Evolutionary conservation across 92 coral and sea anemone species (phyloP), one percentile per base, ranked within the genome.

Genomic region (Zoanthus sansibaricus): DNA sequence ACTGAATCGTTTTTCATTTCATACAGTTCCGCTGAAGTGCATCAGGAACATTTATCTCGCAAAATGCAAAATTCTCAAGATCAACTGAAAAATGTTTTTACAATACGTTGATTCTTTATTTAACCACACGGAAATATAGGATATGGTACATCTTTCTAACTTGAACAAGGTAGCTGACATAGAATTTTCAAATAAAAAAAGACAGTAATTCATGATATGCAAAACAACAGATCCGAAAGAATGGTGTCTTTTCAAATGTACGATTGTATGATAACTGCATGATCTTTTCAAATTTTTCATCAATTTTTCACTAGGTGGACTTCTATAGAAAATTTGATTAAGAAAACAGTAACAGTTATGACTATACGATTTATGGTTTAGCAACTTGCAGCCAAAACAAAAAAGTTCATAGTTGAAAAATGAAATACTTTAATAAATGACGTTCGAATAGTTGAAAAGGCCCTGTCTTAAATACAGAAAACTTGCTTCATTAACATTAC

Each of bases 261-360:
- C 42, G 62, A 64, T 80, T 66, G 55, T 46, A 62, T 44, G 59
- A 66, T 66, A 80, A 46, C 30, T 5, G 62, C 32, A 17, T 62
- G 25, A 64, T 21, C 85, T 30, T 47, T 80, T 80, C 59, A 80
- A 48, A 49, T 46, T 78, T 21, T 20, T 75, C 59, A 67, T 80
- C 21, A 80, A 33, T 12, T 46, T 62, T 80, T 47, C 85, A 80
- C 75, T 70, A 72, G 75, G 85, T 80, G 85, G 85, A 45, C 47
- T 21, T 42, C 17, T 66, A 49, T 20, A 68, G 25, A 66, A 46
- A 47, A 47, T 67, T 12, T 47, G 58, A 80, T 64, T 64, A 66
- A 66, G 44, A 9, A 66, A 64, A 48, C 55, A 80, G 21, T 80
- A 64, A 80, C 59, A 52, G 56, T 32, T 45, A 7, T 20, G 61